Percentiles rank a stretch among this genome's conserved stretches.
Conservation (phyloP, 2,888 invertebrate genomes). For the Plebejus melissa region DNA sequence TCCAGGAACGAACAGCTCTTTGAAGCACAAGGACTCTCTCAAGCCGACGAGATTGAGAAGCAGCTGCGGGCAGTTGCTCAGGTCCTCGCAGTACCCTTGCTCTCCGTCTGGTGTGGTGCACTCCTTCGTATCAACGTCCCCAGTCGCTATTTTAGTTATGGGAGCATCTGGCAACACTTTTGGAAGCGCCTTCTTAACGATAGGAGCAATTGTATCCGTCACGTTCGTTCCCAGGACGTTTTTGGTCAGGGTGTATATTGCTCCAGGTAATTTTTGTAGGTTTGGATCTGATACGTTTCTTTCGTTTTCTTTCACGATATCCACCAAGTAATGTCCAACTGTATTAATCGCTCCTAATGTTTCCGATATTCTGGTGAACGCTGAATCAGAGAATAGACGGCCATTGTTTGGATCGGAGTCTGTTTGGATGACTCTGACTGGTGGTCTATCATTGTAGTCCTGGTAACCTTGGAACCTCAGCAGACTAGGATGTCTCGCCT, state of each 20-base stretch:
- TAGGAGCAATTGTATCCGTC: constrained; percentile 88
- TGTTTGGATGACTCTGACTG: constrained; percentile 48
- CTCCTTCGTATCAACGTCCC: constrained; percentile 75
- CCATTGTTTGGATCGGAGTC: constrained; percentile 62
- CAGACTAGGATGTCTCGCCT: constrained; percentile 41
- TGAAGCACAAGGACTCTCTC: constrained; percentile 93
- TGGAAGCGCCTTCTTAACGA: constrained; percentile 75
- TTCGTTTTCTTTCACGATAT: constrained; percentile 82
- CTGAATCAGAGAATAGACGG: constrained; percentile 78
- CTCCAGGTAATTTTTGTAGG: constrained; percentile 80
- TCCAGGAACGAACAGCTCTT: constrained; percentile 93
- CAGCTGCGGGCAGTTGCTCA: constrained; percentile 92
- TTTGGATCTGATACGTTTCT: constrained; percentile 66
- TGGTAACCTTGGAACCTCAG: constrained; percentile 40
- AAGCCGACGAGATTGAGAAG: constrained; percentile 89
- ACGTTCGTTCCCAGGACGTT: constrained; percentile 87
- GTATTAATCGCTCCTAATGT: constrained; percentile 90
- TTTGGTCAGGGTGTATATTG: constrained; percentile 88
- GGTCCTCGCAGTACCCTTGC: constrained; percentile 90
- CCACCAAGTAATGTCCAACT: constrained; percentile 90
- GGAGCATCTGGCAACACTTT: constrained; percentile 67
- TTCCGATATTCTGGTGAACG: constrained; percentile 81
- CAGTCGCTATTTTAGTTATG: constrained; percentile 64
- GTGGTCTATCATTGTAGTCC: constrained; percentile 50
- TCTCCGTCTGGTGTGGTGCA: constrained; percentile 91